Evolutionary conservation across 2,888 invertebrate genomes (phyloP).

Genomic region (Yponomeuta sedellus): DNA sequence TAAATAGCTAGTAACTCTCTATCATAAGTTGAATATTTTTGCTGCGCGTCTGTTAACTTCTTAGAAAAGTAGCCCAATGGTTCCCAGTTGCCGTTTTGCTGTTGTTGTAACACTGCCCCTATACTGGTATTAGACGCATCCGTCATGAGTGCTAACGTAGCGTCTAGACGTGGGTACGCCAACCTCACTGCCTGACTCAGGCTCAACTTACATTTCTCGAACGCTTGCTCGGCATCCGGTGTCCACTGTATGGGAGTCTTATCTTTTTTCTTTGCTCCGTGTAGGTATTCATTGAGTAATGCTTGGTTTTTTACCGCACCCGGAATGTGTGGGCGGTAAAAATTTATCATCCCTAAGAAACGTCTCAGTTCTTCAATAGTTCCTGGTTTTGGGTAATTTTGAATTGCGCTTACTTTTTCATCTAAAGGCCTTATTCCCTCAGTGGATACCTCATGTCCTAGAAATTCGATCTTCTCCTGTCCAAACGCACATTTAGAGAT

Average conservation of each 20-base stretch:
- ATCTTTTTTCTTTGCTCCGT: slow-evolving; percentile 24
- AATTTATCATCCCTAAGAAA: slow-evolving; percentile 36
- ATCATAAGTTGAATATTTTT: slow-evolving; percentile 31
- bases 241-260: slow-evolving; percentile 20
- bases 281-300: slow-evolving; percentile 26
- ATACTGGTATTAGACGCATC: slow-evolving; percentile 37
- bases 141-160: slow-evolving; percentile 26
- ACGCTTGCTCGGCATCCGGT: too few relatives aligned
- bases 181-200: slow-evolving; percentile 26
- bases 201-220: slow-evolving; percentile 24
- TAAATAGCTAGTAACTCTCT: slow-evolving; percentile 26
- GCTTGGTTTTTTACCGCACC: slow-evolving; percentile 31
- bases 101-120: slow-evolving; percentile 37
- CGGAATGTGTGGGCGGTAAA: slow-evolving; percentile 33
- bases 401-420: slow-evolving; percentile 22
- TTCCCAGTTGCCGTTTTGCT: slow-evolving; percentile 24
- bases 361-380: slow-evolving; percentile 18
- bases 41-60: slow-evolving; percentile 32
- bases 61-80: slow-evolving; percentile 37
- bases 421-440: slow-evolving; percentile 19
- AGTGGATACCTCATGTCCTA: slow-evolving; percentile 22
- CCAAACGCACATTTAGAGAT: slow-evolving; percentile 23
- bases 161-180: slow-evolving; percentile 26
- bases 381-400: slow-evolving; percentile 18
- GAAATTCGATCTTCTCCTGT: slow-evolving; percentile 20